Evolutionary conservation across 2,888 invertebrate species (phyloP).

Genomic region (Maniola hyperantus): DNA sequence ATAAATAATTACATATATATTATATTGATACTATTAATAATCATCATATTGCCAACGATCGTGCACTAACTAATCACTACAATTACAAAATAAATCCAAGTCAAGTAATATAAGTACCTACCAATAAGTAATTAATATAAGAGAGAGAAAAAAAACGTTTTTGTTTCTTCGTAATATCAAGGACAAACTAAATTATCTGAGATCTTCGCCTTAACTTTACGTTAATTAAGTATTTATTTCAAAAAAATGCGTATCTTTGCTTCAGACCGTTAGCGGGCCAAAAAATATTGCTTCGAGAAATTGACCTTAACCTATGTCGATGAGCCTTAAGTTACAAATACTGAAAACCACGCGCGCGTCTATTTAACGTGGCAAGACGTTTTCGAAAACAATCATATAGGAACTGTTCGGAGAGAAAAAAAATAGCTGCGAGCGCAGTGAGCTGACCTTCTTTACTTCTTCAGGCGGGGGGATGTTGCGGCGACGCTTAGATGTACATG

Average conservation of each 20-base stretch:
- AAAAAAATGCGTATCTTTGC: conserved; percentile 77
- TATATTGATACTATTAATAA: conserved; percentile 33
- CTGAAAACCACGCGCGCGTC: conserved; percentile 22
- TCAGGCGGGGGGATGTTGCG: conserved; percentile 52
- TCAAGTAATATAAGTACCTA: conserved; percentile 51
- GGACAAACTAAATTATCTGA: conserved; percentile 75
- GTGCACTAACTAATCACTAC: conserved; percentile 65
- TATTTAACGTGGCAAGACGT: conserved; percentile 53
- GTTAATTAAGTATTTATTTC: conserved; percentile 45
- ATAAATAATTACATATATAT: conserved; percentile 41
- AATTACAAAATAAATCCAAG: conserved; percentile 51
- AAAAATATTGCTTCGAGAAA: conserved; percentile 53
- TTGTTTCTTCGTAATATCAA: conserved; percentile 41
- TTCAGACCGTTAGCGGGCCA: conserved; percentile 54
- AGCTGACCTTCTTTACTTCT: conserved; percentile 42
- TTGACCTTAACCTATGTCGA: conserved; percentile 55
- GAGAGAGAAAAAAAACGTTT: conserved; percentile 21
- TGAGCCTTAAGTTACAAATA: conserved; percentile 54
- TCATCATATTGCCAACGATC: conserved; percentile 68
- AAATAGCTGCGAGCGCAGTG: conserved; percentile 43
- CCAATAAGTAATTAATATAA: conserved; percentile 8
- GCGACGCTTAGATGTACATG: conserved; percentile 89
- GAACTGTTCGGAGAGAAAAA: conserved; percentile 56
- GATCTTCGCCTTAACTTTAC: conserved; percentile 67
- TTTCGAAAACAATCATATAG: conserved; percentile 53